Percentiles rank a stretch among this genome's conserved stretches.
Evolutionary conservation across 1,140 invertebrate genomes (phyloP).

Genomic region (Calosoma granatense): DNA sequence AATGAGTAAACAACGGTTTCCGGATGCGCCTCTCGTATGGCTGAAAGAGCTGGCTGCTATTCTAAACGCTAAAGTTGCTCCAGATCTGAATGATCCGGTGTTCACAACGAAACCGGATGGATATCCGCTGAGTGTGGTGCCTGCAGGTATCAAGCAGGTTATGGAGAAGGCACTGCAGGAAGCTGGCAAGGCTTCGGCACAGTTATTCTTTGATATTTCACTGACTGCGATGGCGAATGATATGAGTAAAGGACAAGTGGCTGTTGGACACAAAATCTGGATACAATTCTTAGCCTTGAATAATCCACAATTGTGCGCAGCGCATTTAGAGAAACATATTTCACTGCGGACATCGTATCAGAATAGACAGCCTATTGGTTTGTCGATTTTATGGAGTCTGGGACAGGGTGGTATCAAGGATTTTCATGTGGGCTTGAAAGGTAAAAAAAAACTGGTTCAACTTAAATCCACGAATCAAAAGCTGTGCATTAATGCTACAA

Average conservation of each 20-base stretch:
- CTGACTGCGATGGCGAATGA: slow-evolving; percentile 53
- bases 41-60: slow-evolving; percentile 51
- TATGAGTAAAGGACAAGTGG: slow-evolving; percentile 49
- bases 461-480: too few relatives aligned
- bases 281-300: slow-evolving; percentile 55
- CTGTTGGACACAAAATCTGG: slow-evolving; percentile 58
- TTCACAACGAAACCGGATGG: slow-evolving; percentile 38
- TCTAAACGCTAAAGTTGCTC: slow-evolving; percentile 48
- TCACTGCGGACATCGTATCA: slow-evolving; percentile 64
- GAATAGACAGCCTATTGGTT: slow-evolving; percentile 63
- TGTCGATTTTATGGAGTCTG: slow-evolving; percentile 68
- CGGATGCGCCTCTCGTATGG: slow-evolving; percentile 49
- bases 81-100: slow-evolving; percentile 49
- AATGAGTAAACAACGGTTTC: slow-evolving; percentile 44
- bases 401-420: slow-evolving; percentile 62
- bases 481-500: too few relatives aligned
- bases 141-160: slow-evolving; percentile 38
- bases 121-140: slow-evolving; percentile 40
- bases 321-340: slow-evolving; percentile 49
- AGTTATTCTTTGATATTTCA: slow-evolving; percentile 53
- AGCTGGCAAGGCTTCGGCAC: slow-evolving; percentile 43
- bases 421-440: slow-evolving; percentile 59
- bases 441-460: slow-evolving; percentile 32
- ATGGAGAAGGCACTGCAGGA: slow-evolving; percentile 46
- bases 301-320: slow-evolving; percentile 48